These are phyloP conservation scores for Parotocinclus haroldoi DNA, from an alignment of 2,797 vertebrate species.

Conservation along the genomic window DNA sequence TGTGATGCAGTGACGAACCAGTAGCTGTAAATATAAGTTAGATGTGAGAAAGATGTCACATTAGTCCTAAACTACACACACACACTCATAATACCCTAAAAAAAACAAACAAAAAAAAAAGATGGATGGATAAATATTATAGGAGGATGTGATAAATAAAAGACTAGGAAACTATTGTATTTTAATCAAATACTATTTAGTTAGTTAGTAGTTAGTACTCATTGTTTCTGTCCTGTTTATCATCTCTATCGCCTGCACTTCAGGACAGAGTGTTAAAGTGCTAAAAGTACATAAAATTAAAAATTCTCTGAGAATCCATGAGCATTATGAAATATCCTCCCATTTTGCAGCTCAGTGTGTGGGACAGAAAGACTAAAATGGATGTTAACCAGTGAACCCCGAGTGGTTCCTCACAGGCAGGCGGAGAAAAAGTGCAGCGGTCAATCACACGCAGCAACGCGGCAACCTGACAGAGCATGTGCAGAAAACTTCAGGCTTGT, in stretches of 20 bases:
- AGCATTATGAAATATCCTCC: background rate
- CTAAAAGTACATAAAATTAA: background rate
- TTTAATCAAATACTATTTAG: too few relatives aligned
- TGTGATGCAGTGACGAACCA: too few relatives aligned
- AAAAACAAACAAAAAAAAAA: too few relatives aligned
- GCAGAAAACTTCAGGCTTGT: slow-evolving; percentile 63
- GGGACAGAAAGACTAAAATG: slow-evolving; percentile 28
- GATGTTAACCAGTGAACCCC: slow-evolving; percentile 16
- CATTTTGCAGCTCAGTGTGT: slow-evolving; percentile 19
- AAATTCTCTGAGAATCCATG: background rate
- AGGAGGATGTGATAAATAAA: too few relatives aligned
- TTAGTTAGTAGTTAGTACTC: too few relatives aligned
- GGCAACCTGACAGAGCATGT: slow-evolving; percentile 50
- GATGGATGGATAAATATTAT: too few relatives aligned
- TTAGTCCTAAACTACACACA: too few relatives aligned
- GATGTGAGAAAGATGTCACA: too few relatives aligned
- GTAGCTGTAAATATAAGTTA: too few relatives aligned
- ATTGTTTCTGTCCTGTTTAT: too few relatives aligned
- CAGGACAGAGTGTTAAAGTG: background rate
- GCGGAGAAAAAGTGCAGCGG: slow-evolving; percentile 17
- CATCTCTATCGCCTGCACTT: background rate
- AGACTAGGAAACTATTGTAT: too few relatives aligned
- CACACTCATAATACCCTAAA: too few relatives aligned
- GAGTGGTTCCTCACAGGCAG: slow-evolving; percentile 11
- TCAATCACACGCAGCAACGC: slow-evolving; percentile 27